Evolutionary conservation across 2,888 invertebrate species (phyloP), one percentile per base, ranked within the genome.

Genomic region (Lordiphosa andalusiaca): DNA sequence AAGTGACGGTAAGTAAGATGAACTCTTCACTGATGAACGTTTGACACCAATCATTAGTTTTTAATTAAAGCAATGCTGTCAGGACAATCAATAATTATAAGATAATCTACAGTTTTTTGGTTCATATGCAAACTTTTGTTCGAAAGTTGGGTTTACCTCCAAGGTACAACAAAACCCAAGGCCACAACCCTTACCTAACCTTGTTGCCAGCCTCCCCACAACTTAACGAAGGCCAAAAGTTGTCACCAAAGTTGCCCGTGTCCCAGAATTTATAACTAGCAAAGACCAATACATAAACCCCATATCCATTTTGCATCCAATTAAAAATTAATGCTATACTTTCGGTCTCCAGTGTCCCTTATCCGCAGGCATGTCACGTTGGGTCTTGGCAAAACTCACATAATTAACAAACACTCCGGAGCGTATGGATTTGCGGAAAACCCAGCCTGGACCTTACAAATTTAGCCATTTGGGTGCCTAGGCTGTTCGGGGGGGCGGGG

Each of bases 351-450:
- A n/a, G 19, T 47, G 53, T 36, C 55, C 53, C 56, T 33, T 39
- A 61, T 61, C 63, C 65, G 44, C 41, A 42, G 38, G 44, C 51
- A 48, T 40, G 64, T 66, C 65, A 80, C 63, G 58, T 59, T 53
- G 74, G 50, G 50, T 44, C 54, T 21, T 60, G 62, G 48, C 55
- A 73, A 73, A 73, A 76, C 73, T 69, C 65, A 63, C 73, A 77
- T 80, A 75, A 77, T 77, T 77, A 77, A 83, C 76, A 68, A 38
- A 64, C 48, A 67, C 68, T 57, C 66, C 9, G 30, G 1, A 76
- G 66, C 84, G 76, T 62, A 67, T 80, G 83, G 68, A 78, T 82
- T 69, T 67, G 75, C 53, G 68, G 53, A 58, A 69, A 55, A 51
- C 19, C 39, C 54, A 40, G 38, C 40, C 53, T 37, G 46, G 36